phyloP scores from a whole-genome alignment of 2,888 invertebrate genomes.

The Adelphocoris suturalis region DNA sequence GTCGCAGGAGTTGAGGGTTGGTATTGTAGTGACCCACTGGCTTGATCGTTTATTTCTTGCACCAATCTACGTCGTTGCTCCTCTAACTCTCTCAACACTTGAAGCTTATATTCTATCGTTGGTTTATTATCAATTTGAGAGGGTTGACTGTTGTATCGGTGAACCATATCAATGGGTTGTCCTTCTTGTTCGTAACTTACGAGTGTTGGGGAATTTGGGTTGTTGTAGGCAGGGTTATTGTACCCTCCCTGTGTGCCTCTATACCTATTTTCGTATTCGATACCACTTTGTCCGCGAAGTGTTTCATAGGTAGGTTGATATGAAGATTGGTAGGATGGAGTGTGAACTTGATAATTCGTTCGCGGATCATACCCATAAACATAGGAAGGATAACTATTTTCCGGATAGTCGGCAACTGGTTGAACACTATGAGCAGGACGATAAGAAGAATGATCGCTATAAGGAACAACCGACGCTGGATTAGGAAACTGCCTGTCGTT shows the following conservation, averaged over 20 bases:
- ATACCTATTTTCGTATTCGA: background rate
- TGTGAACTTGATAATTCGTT: background rate
- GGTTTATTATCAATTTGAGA: background rate
- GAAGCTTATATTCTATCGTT: background rate
- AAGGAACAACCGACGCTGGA: background rate
- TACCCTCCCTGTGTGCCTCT: background rate
- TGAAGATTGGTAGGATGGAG: background rate
- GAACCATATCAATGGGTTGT: background rate
- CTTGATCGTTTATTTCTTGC: background rate
- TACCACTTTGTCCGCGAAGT: background rate
- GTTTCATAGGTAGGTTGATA: background rate
- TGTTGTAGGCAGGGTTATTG: background rate
- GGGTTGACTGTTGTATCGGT: background rate
- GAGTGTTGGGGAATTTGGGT: background rate
- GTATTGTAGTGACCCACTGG: background rate
- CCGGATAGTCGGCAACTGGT: background rate
- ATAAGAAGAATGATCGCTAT: background rate
- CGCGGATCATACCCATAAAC: background rate
- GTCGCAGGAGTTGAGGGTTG: background rate
- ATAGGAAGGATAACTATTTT: background rate
- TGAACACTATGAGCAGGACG: background rate
- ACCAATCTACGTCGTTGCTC: background rate
- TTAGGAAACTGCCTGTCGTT: background rate
- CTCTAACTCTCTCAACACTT: background rate
- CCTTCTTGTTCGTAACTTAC: background rate